Percentiles rank a stretch among this genome's conserved stretches.
Evolutionary conservation across 1,140 invertebrate species (phyloP).

Genomic region (Papilio helenus): DNA sequence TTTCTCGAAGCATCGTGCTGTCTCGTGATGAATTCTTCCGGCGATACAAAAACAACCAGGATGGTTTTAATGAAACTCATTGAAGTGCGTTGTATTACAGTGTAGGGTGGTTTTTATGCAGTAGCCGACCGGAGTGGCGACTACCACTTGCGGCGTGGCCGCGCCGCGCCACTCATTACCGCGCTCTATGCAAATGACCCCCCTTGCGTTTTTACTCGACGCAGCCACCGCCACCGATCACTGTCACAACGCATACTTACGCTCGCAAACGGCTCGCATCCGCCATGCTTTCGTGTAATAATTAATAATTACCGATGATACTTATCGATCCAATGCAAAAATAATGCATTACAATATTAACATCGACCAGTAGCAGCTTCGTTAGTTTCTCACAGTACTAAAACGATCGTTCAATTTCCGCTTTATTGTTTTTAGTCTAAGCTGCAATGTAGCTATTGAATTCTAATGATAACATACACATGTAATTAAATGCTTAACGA

Average conservation of each 20-base stretch:
- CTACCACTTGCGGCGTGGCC: background rate
- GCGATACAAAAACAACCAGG: conserved; percentile 36
- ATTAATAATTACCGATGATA: conserved; percentile 78
- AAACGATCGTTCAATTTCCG: conserved; percentile 39
- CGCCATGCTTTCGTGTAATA: conserved; percentile 71
- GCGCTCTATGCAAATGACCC: conserved; percentile 78
- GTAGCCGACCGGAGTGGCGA: conserved; percentile 46
- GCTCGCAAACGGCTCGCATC: conserved; percentile 77
- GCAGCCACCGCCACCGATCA: conserved; percentile 68
- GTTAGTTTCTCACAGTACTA: conserved; percentile 26
- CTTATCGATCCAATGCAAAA: conserved; percentile 62
- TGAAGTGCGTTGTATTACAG: conserved; percentile 50
- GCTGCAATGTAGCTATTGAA: conserved; percentile 25
- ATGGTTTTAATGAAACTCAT: conserved; percentile 54
- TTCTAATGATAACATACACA: conserved; percentile 34
- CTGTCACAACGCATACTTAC: conserved; percentile 71
- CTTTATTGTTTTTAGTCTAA: conserved; percentile 32
- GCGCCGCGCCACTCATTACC: conserved; percentile 66
- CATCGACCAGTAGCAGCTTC: background rate
- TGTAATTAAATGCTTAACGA: conserved; percentile 37
- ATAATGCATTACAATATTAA: conserved; percentile 42
- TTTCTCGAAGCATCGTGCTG: background rate
- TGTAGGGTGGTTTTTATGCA: conserved; percentile 48
- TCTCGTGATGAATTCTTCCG: conserved; percentile 22
- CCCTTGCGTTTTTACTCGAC: conserved; percentile 67